Base-by-base conservation (phyloP, 1,140 invertebrate genomes). In the Zelostemma sp. region DNA sequence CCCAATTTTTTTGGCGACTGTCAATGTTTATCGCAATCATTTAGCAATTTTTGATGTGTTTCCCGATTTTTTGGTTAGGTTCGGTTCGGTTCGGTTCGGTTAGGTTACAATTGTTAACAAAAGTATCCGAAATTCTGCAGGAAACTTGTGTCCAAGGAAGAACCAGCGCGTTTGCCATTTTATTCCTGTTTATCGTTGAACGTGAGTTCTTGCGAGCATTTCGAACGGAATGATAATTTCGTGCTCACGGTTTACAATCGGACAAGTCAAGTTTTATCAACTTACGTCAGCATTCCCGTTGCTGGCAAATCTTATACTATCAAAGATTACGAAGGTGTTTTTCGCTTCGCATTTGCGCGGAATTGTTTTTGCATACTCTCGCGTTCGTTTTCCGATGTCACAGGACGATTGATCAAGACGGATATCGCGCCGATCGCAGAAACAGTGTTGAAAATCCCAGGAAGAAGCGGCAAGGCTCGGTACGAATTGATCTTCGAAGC, bases 201-300 rank as follows among this genome's bases (percentile, higher is more conserved):
- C n/a, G n/a, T n/a, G n/a, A n/a, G n/a, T n/a, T n/a, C n/a, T n/a
- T 92, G 91, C 65, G 65, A 61, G 77, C 75, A 87, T 14, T 89
- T 90, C 1, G 93, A 96, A 80, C 79, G 77, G 3, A 82, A 85
- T 35, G 80, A 89, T 59, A 78, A 87, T 61, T 91, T 93, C 76
- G 76, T 90, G 1, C 84, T 94, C 0, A 89, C 91, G 0, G 73
- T 95, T 1, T 94, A 95, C 78, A 98, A 98, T 83, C 93, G 95
- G 0, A 72, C 93, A n/a, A 91, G 91, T 41, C 87, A 89, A 43
- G 78, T 86, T 31, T 86, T 92, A 0, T 85, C 87, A n/a, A 85
- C 89, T 43, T 90, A 89, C 71, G 85, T 95, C 3, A 86, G 91
- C n/a, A 25, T 97, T n/a, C 95, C 95, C 0, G 91, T 93, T 0